Evolutionary conservation across 2,888 invertebrate species (phyloP), one percentile per base, ranked within the genome.

Genomic region (Cheilosia grossa): DNA sequence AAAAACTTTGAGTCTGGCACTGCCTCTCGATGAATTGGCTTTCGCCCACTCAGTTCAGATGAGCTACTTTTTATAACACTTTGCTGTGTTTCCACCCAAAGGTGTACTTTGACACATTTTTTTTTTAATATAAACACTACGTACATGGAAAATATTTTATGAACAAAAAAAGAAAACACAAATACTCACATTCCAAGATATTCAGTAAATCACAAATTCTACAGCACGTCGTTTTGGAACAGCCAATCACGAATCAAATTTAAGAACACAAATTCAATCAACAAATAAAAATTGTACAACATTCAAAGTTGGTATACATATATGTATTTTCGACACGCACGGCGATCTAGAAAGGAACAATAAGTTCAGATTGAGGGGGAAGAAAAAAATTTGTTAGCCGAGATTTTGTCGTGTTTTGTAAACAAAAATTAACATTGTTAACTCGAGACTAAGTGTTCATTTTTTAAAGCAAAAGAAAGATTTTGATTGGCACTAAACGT

Each of bases 341-440:
- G 49, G 56, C 69, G 19, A 49, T 73, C 78, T 85, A 66, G 54
- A 47, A 80, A 80, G 58, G 80, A 74, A 74, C 66, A 82, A 72
- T 44, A 59, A 66, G 47, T 64, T 54, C 44, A 64, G 44, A 58
- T 33, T 58, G 40, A 75, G 51, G 24, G 54, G 44, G 33, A 42
- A 40, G 58, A 47, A 70, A 80, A 64, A 70, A 59, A 27, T 44
- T 47, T 40, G 27, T 53, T 40, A 69, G 37, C 74, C 63, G 82
- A 70, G 77, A 72, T 74, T 74, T 58, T 47, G 3, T 24, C 37
- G 42, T 56, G 64, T 64, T 80, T 80, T 83, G 79, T 85, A 85
- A 85, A 85, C 80, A 80, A 74, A 70, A 73, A 47, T 70, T 56
- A 64, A 66, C 66, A 27, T 2, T 4, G 10, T 21, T 27, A 51